phyloP scores from a whole-genome alignment of 2,113 vertebrate genomes.

The Boulengeromyrus knoepffleri region DNA sequence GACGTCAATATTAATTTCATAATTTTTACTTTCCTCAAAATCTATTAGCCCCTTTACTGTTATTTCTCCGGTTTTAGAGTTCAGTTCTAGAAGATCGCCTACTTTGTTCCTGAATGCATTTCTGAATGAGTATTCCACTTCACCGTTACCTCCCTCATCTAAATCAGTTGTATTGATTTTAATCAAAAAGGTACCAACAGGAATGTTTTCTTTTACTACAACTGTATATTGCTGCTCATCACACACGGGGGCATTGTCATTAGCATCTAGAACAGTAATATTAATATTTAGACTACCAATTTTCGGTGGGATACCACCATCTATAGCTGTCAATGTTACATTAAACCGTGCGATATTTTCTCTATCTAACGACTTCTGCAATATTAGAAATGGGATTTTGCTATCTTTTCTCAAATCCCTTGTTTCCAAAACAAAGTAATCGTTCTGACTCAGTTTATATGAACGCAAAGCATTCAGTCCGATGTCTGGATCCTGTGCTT shows the following conservation, averaged over 20 bases:
- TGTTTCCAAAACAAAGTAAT: constrained; percentile 42
- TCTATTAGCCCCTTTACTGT: constrained; percentile 22
- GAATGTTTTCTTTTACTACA: constrained; percentile 23
- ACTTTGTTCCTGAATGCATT: background rate
- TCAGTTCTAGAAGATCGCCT: constrained; percentile 23
- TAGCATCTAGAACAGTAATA: constrained; percentile 26
- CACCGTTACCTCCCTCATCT: constrained; percentile 31
- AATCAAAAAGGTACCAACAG: constrained; percentile 26
- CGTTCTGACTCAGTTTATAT: constrained; percentile 32
- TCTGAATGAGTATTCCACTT: constrained; percentile 30
- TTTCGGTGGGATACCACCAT: constrained; percentile 26
- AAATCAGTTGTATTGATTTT: constrained; percentile 31
- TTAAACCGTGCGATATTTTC: constrained; percentile 2
- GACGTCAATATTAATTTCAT: constrained; percentile 22
- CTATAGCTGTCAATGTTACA: constrained; percentile 22
- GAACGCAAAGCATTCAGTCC: constrained; percentile 4
- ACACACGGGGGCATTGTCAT: constrained; percentile 35
- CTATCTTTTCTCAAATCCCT: background rate
- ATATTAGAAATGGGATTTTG: constrained; percentile 19
- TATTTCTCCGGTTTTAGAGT: constrained; percentile 31
- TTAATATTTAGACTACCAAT: constrained; percentile 20
- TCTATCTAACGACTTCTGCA: constrained; percentile 28
- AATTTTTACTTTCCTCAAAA: constrained; percentile 21
- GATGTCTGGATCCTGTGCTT: constrained; percentile 17
- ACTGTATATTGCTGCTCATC: constrained; percentile 13